Evolutionary conservation across 37 sponge, comb jelly and placozoan genomes (phyloP).

Genomic region (Beroe ovata): DNA sequence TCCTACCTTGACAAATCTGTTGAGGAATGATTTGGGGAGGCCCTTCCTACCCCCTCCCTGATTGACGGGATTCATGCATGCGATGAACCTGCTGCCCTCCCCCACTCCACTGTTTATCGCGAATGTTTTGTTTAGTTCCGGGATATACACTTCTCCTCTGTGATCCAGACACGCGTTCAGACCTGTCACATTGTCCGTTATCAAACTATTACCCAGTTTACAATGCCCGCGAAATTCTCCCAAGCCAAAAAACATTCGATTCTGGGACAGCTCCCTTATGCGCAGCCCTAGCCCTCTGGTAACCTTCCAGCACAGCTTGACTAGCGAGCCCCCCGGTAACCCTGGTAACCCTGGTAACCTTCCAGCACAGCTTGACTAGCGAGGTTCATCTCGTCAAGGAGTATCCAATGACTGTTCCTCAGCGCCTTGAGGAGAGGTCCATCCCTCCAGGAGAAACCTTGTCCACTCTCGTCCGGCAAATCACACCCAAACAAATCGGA

Average conservation of each 20-base stretch:
- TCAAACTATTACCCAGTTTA: no score
- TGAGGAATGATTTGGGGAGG: constrained; percentile 92
- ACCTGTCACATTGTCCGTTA: no score
- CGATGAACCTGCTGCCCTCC: constrained; percentile 80
- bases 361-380: constrained; percentile 98
- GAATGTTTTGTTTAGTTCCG: constrained; percentile 85
- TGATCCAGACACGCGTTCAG: constrained; percentile 97
- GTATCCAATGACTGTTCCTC: constrained; percentile 86
- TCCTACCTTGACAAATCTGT: constrained; percentile 94
- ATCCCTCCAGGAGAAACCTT: constrained; percentile 90
- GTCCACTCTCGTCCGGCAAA: constrained; percentile 84
- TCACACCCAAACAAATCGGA: constrained; percentile 96
- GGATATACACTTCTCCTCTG: constrained; percentile 89
- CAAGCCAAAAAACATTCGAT: no score
- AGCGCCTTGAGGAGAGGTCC: constrained; percentile 95
- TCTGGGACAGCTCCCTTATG: no score
- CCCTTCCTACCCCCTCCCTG: constrained; percentile 97
- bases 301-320: constrained; percentile 94
- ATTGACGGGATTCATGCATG: constrained; percentile 91
- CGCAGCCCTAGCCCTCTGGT: no score
- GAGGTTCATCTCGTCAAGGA: constrained; percentile 97
- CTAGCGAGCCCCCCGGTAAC: no score
- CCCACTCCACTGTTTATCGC: constrained; percentile 57
- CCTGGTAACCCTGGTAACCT: constrained; percentile 65
- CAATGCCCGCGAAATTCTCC: no score